A percentile compares a stretch with the other conserved stretches of the same genome.
These are phyloP conservation scores for Orussus abietinus DNA, from an alignment of 1,140 invertebrate species.

Conservation along the genomic window DNA sequence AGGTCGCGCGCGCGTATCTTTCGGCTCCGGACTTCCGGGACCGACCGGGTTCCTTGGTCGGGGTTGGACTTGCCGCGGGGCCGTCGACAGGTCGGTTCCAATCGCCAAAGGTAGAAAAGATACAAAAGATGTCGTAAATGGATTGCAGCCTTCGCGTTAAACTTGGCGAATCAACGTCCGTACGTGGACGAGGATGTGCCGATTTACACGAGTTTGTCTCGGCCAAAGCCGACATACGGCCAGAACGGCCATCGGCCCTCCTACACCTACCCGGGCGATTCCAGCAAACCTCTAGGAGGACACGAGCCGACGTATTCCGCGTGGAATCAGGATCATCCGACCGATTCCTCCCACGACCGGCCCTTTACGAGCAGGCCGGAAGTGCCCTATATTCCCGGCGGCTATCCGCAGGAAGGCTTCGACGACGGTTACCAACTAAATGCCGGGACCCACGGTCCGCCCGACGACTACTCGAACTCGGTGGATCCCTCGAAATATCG, in stretches of 20 bases:
- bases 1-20: too few species aligned
- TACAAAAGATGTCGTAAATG: too few species aligned
- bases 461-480: slow-evolving; percentile 28
- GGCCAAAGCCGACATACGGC: slow-evolving; percentile 25
- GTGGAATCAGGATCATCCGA: slow-evolving; percentile 30
- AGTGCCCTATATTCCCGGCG: slow-evolving; percentile 11
- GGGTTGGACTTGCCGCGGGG: too few species aligned
- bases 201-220: slow-evolving; percentile 35
- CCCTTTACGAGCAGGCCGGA: slow-evolving; percentile 30
- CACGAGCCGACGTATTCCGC: slow-evolving; percentile 28
- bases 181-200: slow-evolving; percentile 48
- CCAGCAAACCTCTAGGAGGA: slow-evolving; percentile 55
- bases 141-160: slow-evolving; percentile 45
- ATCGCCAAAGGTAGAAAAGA: too few species aligned
- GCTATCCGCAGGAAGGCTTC: slow-evolving; percentile 13
- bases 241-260: slow-evolving; percentile 41
- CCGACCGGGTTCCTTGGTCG: too few species aligned
- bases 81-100: too few species aligned
- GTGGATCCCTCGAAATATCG: slow-evolving; percentile 44
- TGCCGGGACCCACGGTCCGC: slow-evolving; percentile 21
- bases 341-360: slow-evolving; percentile 22
- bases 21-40: too few species aligned
- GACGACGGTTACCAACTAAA: slow-evolving; percentile 15
- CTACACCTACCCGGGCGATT: slow-evolving; percentile 37
- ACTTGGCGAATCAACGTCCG: slow-evolving; percentile 46